Base-by-base conservation (phyloP, 2,797 vertebrate genomes). In the Parauchenoglanis punctatus region DNA sequence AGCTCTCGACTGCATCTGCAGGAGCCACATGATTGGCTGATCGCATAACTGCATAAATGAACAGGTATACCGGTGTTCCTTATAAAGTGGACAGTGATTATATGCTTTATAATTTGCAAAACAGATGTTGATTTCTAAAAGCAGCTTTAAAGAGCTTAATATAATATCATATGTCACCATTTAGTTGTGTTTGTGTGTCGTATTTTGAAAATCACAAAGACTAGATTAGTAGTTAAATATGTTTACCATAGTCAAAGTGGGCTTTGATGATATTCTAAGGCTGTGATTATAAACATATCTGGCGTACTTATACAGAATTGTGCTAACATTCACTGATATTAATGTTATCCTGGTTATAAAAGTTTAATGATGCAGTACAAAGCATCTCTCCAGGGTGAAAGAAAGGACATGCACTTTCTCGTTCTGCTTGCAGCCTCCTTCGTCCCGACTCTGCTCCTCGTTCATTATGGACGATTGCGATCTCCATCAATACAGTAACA, bases 381-480 rank as follows among this genome's bases (percentile, higher is more conserved):
- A 75, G 84, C 67, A 63, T 83, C 77, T 67, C 84, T 82, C 67
- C 84, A 67, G 28, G 44, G 67, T 81, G 88, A 68, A 90, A 73
- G 84, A 89, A 87, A 90, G 90, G 61, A 90, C 88, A 91, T 54
- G 86, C 88, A 82, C 88, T 88, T 86, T 88, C 78, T 70, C 35
- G 84, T 88, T 91, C 75, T 56, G 73, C 73, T 85, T 68, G 77
- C 68, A 85, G 68, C 82, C 46, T 85, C 12, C 10, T 86, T 81
- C 85, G 88, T 87, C 87, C 78, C n/a, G 72, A 83, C 73, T 76
- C 73, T 77, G 85, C 54, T 80, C 75, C 68, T 78, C 85, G 85
- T 91, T 91, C 85, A 91, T 92, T 91, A 92, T 85, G 85, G 52
- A 92, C 67, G 0, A 75, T 86, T 78, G 89, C 75, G 58, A 89